Base-by-base conservation (phyloP, 2,797 vertebrate genomes). In the Staurois parvus region DNA sequence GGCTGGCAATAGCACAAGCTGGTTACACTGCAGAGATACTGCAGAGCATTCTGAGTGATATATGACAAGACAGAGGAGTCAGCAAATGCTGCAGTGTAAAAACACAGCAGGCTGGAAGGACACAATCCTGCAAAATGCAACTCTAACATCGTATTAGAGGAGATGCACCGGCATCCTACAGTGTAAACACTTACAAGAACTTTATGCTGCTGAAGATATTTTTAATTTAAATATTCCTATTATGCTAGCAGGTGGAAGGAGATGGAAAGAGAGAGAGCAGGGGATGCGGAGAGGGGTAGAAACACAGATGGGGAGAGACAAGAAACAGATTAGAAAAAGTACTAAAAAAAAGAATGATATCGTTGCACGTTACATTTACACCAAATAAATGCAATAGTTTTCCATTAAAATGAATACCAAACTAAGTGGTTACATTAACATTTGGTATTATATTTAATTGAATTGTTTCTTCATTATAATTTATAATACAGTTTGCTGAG, bases 1-100 rank as follows among this genome's bases (percentile, higher is more conserved):
- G 73, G 15, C 42, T 84, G 73, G 42, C 40, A 68, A 69, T 30
- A 45, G 70, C 29, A 70, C 13, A 32, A 48, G 69, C 30, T 75
- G 72, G 45, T 76, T 70, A 37, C 64, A 81, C 84, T 76, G 84
- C 84, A 81, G 84, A 48, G 66, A 45, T 81, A 85, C 84, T 85
- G 84, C 84, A 85, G 84, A 85, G 42, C 32, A 59, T 76, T 73
- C 45, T 81, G 84, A 85, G 62, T 85, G 84, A 85, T 85, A 76
- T 59, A 85, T 34, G 84, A 85, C 72, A 85, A 76, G 84, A 85
- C 66, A 45, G 72, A 28, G 40, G 83, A 75, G 77, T 68, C 84
- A 85, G 84, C 78, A 81, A 76, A 74, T 76, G 78, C 84, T 76
- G 84, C 78, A 79, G 56, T 67, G 70, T 24, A 10, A 59, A 75